Percentiles rank a stretch among this genome's conserved stretches.
Evolutionary conservation across 2,888 invertebrate species (phyloP).

Genomic region (Hermaeophaga mercurialis): DNA sequence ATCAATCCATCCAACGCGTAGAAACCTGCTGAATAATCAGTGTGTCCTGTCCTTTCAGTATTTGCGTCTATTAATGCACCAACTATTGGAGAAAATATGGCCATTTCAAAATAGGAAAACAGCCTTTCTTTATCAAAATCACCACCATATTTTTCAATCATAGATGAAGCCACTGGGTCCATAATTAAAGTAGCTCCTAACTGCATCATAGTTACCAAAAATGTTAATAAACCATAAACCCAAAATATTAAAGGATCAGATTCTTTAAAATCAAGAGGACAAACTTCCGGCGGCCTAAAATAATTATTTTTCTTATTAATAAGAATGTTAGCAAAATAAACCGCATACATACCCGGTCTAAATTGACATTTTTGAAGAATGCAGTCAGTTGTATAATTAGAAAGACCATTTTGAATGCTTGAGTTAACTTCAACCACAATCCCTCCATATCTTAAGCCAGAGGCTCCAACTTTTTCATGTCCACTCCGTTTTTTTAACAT

Average conservation of each 20-base stretch:
- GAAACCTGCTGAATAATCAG: constrained; percentile 88
- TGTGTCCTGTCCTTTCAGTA: constrained; percentile 71
- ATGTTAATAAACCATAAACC: constrained; percentile 79
- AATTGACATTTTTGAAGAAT: constrained; percentile 80
- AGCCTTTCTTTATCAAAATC: constrained; percentile 81
- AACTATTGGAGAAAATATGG: constrained; percentile 79
- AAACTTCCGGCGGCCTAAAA: constrained; percentile 73
- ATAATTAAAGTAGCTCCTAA: constrained; percentile 86
- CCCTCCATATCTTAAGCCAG: constrained; percentile 76
- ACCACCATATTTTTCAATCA: constrained; percentile 83
- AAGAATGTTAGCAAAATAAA: too few species aligned
- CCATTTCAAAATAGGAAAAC: constrained; percentile 83
- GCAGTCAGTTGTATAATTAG: constrained; percentile 69
- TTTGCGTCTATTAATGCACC: constrained; percentile 78
- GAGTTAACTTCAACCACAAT: constrained; percentile 71
- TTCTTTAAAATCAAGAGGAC: constrained; percentile 80
- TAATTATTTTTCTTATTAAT: neutral
- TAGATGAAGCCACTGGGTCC: constrained; percentile 85
- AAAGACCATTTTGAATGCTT: constrained; percentile 64
- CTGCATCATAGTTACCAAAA: constrained; percentile 80
- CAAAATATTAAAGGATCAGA: constrained; percentile 80
- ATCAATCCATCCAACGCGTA: constrained; percentile 78
- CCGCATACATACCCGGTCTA: constrained; percentile 56
- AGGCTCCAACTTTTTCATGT: constrained; percentile 74
- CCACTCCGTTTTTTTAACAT: constrained; percentile 70